Base-by-base conservation (phyloP, 2,113 vertebrate species). In the Salvelinus namaycush region DNA sequence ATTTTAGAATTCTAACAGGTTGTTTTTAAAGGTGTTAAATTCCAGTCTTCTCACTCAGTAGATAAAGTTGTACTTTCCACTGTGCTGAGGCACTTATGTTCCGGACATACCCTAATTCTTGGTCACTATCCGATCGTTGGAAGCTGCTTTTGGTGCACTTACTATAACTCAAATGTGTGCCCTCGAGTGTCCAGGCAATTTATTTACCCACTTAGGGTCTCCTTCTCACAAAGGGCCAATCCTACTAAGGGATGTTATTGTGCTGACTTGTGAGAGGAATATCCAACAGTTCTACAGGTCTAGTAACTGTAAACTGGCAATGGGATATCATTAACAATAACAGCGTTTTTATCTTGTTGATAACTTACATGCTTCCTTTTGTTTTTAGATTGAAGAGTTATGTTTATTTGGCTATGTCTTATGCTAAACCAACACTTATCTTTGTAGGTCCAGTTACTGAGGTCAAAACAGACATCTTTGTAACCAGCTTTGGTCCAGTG, bases 391-490 rank as follows among this genome's bases (percentile, higher is more conserved):
- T 69, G 24, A 2, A 16, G 65, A n/a, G 16, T 0, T 20, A 11
- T 68, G 27, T 39, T 39, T 44, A 31, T 18, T 18, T 26, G 1
- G 27, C 8, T 4, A 4, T 68, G 18, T 11, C 24, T 20, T 11
- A 24, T 18, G 29, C 70, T 24, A 79, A 73, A 85, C 60, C 65
- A 74, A 77, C 70, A 26, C 51, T 84, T 48, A 62, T 87, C 8
- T 34, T 51, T 82, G 59, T 84, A 95, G 94, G 94, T 89, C 93
- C 93, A 14, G 93, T 94, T 14, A 95, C 94, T 60, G 94, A 94
- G 84, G 94, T 95, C 77, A 95, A 94, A 90, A 95, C 94, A 3
- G 94, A 95, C 88, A 95, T 95, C 85, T 95, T 94, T 83, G 94
- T 95, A 85, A 95, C 94, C 90, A 95, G 94, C 88, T 95, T 95